Conservation (phyloP, 2,797 vertebrate species). For the Dermochelys coriacea region DNA sequence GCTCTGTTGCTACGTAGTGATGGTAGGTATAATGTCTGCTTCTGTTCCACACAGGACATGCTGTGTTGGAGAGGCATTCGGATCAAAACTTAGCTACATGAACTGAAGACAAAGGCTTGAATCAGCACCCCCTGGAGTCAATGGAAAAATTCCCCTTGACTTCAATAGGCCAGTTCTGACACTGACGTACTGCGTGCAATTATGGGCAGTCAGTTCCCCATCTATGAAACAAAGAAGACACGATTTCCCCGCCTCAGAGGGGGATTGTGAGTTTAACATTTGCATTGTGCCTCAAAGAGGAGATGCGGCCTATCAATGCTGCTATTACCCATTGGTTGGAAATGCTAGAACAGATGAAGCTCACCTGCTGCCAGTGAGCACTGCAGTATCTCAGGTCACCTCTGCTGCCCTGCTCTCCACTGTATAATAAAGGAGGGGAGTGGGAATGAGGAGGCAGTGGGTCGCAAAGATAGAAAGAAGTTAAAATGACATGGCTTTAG, state of each 20-base stretch:
- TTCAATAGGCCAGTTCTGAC: rapidly evolving
- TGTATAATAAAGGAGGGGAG: background rate
- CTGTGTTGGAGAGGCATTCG: background rate
- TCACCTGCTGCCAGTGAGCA: background rate
- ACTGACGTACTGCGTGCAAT: background rate
- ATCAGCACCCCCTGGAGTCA: background rate
- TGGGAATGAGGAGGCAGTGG: background rate
- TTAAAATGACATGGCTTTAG: background rate
- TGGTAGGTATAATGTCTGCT: background rate
- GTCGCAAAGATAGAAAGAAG: background rate
- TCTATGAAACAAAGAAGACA: background rate
- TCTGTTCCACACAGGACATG: background rate
- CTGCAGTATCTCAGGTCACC: background rate
- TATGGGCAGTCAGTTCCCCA: rapidly evolving
- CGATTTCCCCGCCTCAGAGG: background rate
- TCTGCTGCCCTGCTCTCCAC: background rate
- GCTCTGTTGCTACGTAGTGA: background rate
- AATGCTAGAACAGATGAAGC: background rate
- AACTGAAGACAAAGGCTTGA: background rate
- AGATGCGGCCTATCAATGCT: background rate
- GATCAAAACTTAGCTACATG: background rate
- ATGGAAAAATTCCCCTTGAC: background rate
- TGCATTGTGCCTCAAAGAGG: background rate
- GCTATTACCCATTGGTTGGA: background rate
- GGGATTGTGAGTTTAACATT: background rate